Percentiles rank a stretch among this genome's conserved stretches.
phyloP scores from a whole-genome alignment of 2,797 vertebrate genomes.

The Oreonectes daqikongensis region DNA sequence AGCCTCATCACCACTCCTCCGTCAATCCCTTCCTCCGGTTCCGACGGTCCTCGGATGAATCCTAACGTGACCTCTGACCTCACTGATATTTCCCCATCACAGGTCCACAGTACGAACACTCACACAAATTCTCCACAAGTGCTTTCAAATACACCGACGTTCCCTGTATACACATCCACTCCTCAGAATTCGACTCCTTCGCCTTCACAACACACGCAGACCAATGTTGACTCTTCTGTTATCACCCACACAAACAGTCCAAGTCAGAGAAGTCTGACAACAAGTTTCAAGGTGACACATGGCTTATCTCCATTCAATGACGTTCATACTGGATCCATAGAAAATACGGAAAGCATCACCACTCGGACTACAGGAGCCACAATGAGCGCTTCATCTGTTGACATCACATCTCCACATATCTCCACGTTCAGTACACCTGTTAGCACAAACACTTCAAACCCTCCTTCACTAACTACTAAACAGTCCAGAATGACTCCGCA shows the following conservation, averaged over 20 bases:
- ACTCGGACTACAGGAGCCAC: too few relatives aligned
- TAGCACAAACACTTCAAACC: background rate
- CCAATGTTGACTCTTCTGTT: background rate
- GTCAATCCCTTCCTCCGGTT: background rate
- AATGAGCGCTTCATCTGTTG: background rate
- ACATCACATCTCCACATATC: constrained; percentile 9
- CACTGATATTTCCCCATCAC: background rate
- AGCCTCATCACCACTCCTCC: background rate
- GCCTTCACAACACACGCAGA: background rate
- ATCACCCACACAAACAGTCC: constrained; percentile 5
- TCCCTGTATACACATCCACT: constrained; percentile 11
- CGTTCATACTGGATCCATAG: background rate
- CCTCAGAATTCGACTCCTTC: background rate
- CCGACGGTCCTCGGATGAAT: background rate
- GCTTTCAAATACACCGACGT: constrained; percentile 17
- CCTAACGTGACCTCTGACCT: background rate
- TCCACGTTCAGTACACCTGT: constrained; percentile 1
- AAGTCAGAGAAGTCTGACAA: background rate
- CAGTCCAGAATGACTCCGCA: background rate
- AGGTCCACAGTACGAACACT: background rate
- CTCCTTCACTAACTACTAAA: background rate
- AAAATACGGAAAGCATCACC: background rate
- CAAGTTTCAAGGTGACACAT: constrained; percentile 9
- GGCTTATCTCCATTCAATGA: constrained; percentile 3
- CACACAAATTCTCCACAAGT: background rate